phyloP scores from a whole-genome alignment of 2,888 invertebrate genomes.

The Parasteatoda lunata region DNA sequence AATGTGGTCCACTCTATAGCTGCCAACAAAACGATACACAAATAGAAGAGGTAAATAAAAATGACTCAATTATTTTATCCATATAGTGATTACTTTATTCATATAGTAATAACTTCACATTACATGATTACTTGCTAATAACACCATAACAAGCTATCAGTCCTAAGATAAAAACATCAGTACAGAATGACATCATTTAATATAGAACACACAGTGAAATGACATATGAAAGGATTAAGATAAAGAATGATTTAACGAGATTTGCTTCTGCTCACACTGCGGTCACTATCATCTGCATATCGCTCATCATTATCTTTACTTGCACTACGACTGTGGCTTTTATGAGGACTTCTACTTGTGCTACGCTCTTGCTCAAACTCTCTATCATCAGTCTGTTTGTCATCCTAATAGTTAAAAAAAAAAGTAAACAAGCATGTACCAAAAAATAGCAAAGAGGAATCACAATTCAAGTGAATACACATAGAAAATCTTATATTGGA shows the following conservation, averaged over 20 bases:
- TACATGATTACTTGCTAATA: too few species aligned
- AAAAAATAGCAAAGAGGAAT: too few species aligned
- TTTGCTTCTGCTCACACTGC: slow-evolving; percentile 58
- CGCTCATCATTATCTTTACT: slow-evolving; percentile 50
- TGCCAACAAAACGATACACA: too few species aligned
- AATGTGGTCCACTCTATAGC: too few species aligned
- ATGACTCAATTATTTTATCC: too few species aligned
- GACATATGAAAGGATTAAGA: neutral
- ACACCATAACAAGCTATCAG: neutral
- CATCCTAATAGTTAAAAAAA: slow-evolving; percentile 31
- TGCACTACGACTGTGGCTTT: slow-evolving; percentile 56
- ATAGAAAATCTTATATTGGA: too few species aligned
- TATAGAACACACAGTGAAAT: neutral
- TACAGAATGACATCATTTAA: neutral
- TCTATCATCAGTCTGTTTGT: slow-evolving; percentile 11
- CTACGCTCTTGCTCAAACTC: slow-evolving; percentile 42
- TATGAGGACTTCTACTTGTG: slow-evolving; percentile 49
- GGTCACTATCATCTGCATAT: slow-evolving; percentile 47
- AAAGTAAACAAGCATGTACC: too few species aligned
- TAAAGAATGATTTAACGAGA: slow-evolving; percentile 44
- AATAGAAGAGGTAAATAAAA: too few species aligned
- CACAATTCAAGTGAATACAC: too few species aligned
- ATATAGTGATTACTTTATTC: too few species aligned
- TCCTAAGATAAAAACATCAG: neutral
- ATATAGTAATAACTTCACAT: too few species aligned